A percentile compares a stretch with the other conserved stretches of the same genome.
Conservation (phyloP, 2,113 vertebrate genomes). For the Tricholaema leucomelas region DNA sequence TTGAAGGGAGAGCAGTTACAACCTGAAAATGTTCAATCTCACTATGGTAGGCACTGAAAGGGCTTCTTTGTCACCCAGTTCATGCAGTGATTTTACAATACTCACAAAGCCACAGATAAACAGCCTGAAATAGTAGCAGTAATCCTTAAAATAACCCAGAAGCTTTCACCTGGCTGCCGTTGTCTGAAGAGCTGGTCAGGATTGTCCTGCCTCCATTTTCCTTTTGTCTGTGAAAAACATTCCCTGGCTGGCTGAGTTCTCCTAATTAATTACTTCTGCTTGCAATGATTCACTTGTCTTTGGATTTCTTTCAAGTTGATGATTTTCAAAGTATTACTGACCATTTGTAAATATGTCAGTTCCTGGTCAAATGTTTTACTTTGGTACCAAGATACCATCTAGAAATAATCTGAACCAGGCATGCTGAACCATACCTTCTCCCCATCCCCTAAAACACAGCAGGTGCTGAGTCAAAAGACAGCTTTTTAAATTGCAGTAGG, state of each 20-base stretch:
- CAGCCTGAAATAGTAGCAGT: background rate
- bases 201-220: background rate
- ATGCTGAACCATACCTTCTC: background rate
- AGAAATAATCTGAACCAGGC: slow-evolving; percentile 14
- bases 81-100: background rate
- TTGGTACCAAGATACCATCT: background rate
- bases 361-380: background rate
- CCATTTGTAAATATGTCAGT: background rate
- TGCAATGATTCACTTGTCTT: background rate
- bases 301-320: background rate
- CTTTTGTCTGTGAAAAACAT: background rate
- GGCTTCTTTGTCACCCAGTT: background rate
- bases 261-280: background rate
- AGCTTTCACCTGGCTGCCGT: background rate
- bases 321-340: background rate
- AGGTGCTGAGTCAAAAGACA: slow-evolving; percentile 33
- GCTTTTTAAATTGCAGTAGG: background rate
- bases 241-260: background rate
- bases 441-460: background rate
- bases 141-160: background rate
- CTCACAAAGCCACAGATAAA: slow-evolving; percentile 29
- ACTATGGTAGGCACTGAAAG: background rate
- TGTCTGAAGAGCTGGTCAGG: background rate
- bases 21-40: background rate
- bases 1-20: background rate